Percentiles rank a stretch among this genome's conserved stretches.
These are phyloP conservation scores for Erpornis zantholeuca DNA, from an alignment of 2,113 vertebrate genomes.

Conservation along the genomic window DNA sequence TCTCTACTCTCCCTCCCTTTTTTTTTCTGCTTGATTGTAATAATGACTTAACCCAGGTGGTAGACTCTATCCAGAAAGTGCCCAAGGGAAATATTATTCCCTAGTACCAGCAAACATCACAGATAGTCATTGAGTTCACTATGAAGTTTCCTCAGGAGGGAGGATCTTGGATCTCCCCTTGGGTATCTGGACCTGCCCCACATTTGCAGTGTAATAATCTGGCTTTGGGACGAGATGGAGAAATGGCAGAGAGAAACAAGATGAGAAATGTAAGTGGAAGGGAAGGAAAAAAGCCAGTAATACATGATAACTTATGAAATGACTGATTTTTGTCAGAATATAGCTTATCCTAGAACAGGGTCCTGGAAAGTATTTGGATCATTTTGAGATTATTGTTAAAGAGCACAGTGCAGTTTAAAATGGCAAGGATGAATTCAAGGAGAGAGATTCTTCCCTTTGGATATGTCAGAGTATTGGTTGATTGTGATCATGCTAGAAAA, in stretches of 20 bases:
- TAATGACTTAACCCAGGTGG: slow-evolving; percentile 78
- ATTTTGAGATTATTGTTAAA: slow-evolving; percentile 32
- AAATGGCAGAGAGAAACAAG: neutral
- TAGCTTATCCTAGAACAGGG: neutral
- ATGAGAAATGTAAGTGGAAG: neutral
- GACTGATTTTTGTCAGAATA: neutral
- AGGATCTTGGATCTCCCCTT: slow-evolving; percentile 21
- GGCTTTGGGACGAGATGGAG: neutral
- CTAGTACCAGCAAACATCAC: slow-evolving; percentile 70
- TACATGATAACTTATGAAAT: neutral
- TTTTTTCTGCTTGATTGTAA: slow-evolving; percentile 51
- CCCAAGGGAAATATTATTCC: slow-evolving; percentile 72
- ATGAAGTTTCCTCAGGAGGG: slow-evolving; percentile 20
- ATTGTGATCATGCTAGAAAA: slow-evolving; percentile 22
- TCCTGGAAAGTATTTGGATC: slow-evolving; percentile 18
- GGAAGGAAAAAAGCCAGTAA: neutral
- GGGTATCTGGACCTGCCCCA: slow-evolving; percentile 53
- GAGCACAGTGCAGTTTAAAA: slow-evolving; percentile 29
- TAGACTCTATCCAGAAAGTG: slow-evolving; percentile 53
- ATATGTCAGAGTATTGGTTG: neutral
- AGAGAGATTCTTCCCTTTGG: neutral
- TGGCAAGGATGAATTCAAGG: neutral
- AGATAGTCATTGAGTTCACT: slow-evolving; percentile 51
- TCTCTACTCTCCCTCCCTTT: neutral
- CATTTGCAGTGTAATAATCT: neutral